Percentiles rank a stretch among this genome's conserved stretches.
phyloP scores from a whole-genome alignment of 2,113 vertebrate genomes.

The Ailurus styani region DNA sequence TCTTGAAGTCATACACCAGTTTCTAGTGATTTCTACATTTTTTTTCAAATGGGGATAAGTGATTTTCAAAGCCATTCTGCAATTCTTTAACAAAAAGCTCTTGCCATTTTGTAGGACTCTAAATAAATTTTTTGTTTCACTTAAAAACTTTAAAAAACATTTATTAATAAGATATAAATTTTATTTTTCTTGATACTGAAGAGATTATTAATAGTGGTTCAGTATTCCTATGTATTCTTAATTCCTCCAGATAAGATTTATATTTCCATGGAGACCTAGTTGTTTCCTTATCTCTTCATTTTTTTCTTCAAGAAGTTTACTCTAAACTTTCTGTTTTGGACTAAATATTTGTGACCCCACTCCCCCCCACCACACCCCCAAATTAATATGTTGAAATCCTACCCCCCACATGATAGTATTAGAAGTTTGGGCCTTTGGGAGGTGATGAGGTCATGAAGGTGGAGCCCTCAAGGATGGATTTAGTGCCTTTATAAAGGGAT shows the following conservation, averaged over 20 bases:
- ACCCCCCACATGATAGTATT: not conserved
- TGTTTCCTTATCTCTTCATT: not conserved
- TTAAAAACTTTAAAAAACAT: not conserved
- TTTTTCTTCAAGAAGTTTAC: not conserved
- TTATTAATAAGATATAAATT: not conserved
- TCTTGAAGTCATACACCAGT: not conserved
- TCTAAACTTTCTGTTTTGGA: not conserved
- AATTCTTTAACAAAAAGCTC: not conserved
- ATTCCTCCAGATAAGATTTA: not conserved
- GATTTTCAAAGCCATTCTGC: not conserved
- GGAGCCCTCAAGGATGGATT: not conserved
- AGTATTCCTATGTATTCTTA: not conserved
- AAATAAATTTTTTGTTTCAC: not conserved
- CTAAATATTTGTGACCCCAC: not conserved
- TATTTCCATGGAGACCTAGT: not conserved
- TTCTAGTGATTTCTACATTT: not conserved
- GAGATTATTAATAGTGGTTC: not conserved
- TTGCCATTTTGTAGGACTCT: not conserved
- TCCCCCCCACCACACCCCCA: accelerated
- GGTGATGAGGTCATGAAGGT: not conserved
- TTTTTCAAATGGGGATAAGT: not conserved
- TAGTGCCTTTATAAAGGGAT: not conserved
- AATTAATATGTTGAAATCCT: not conserved
- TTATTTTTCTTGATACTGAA: not conserved
- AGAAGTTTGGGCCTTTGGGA: not conserved